These are phyloP conservation scores for Oreonectes daqikongensis DNA, from an alignment of 2,797 vertebrate genomes.

Conservation along the genomic window DNA sequence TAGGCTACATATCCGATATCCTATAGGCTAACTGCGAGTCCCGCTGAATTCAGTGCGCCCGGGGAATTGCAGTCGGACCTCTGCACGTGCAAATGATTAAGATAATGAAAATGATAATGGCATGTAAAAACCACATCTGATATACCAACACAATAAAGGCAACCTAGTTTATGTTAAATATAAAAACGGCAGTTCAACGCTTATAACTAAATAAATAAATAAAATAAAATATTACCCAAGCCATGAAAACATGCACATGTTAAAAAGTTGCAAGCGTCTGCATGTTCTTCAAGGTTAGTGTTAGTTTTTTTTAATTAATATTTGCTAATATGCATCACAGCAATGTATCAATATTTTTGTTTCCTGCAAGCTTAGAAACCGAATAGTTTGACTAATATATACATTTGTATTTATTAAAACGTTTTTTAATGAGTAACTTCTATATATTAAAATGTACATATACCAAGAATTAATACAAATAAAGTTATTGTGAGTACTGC, in stretches of 20 bases:
- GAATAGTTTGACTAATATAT: background rate
- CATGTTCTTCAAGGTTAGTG: too few species aligned
- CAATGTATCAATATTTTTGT: background rate
- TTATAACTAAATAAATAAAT: background rate
- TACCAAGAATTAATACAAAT: background rate
- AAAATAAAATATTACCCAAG: background rate
- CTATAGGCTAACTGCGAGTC: background rate
- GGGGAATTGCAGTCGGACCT: conserved; percentile 5
- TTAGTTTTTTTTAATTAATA: too few species aligned
- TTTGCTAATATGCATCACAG: background rate
- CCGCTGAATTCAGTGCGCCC: background rate
- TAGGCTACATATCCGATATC: background rate
- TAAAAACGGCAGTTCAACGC: background rate
- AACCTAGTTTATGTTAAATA: background rate
- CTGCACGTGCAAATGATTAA: conserved; percentile 13
- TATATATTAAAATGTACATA: background rate
- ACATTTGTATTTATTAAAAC: background rate
- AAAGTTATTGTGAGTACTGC: background rate
- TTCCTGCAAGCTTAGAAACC: background rate
- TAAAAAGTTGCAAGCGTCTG: background rate
- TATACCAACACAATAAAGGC: background rate
- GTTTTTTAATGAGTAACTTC: too few species aligned
- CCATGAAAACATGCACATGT: background rate
- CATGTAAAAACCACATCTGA: background rate
- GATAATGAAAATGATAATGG: conserved; percentile 5